These are phyloP conservation scores for Bombyx mori DNA, from an alignment of 1,140 invertebrate genomes.

Conservation along the genomic window ASM3026992v2 NC_085112.1:8951001-8951500, in stretches of 20 bases:
- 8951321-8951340: conserved; percentile 60
- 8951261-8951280: conserved; percentile 15
- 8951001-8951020: too few species aligned
- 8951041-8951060: too few species aligned
- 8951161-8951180: too few species aligned
- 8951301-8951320: conserved; percentile 12
- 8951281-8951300: conserved; percentile 5
- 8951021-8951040: too few species aligned
- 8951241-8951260: conserved; percentile 8
- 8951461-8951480: conserved; percentile 34
- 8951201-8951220: background rate
- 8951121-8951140: too few species aligned
- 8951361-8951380: conserved; percentile 60
- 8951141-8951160: too few species aligned
- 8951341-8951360: conserved; percentile 65
- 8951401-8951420: conserved; percentile 40
- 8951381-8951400: conserved; percentile 46
- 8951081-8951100: too few species aligned
- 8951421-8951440: conserved; percentile 50
- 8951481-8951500: conserved; percentile 37
- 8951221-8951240: background rate
- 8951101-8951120: too few species aligned
- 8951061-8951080: too few species aligned
- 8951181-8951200: too few species aligned
- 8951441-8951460: conserved; percentile 48